Evolutionary conservation across 2,113 vertebrate species (phyloP), one percentile per base, ranked within the genome.

Genomic region (Charadrius vociferus): DNA sequence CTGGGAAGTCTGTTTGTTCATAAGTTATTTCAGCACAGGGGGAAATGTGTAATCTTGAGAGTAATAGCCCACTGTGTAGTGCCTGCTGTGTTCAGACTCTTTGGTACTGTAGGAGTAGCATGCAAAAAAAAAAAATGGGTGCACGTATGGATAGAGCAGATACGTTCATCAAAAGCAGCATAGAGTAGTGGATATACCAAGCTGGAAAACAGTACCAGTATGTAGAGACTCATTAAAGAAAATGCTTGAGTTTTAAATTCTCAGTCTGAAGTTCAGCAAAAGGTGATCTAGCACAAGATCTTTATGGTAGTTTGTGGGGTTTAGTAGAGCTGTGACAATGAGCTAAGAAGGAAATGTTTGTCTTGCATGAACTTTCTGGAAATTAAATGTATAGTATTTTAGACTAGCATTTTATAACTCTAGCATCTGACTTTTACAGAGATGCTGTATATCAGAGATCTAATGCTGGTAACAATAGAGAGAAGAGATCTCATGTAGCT

Each of bases 401-500:
- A 37, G 68, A 52, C 17, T 26, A 72, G 24, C 34, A 34, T 30
- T 96, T 78, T 79, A 14, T 93, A 88, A 96, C 72, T 75, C 47
- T 3, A 56, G 47, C 6, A 4, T 78, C 45, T 93, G 67, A 81
- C 74, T 96, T 81, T 83, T 63, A 85, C 93, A 98, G 98, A 96
- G 93, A 52, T 65, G 50, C 81, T 84, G 81, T 83, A 14, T 81
- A 83, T 74, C 66, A 72, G 62, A 98, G 98, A 86, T 86, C 67
- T 61, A 88, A 52, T 56, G 78, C 89, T 71, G 59, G 97, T 90
- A 93, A 98, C 83, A 98, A 90, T 41, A 67, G 95, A 86, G 99
- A 99, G 53, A 97, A 93, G 81, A 95, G 97, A 26, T 88, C 96
- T 49, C 65, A 47, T 39, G 36, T 97, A 13, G 86, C 91, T 36